Evolutionary conservation across 2,888 invertebrate species (phyloP).

Genomic region (Nyleta sp.): DNA sequence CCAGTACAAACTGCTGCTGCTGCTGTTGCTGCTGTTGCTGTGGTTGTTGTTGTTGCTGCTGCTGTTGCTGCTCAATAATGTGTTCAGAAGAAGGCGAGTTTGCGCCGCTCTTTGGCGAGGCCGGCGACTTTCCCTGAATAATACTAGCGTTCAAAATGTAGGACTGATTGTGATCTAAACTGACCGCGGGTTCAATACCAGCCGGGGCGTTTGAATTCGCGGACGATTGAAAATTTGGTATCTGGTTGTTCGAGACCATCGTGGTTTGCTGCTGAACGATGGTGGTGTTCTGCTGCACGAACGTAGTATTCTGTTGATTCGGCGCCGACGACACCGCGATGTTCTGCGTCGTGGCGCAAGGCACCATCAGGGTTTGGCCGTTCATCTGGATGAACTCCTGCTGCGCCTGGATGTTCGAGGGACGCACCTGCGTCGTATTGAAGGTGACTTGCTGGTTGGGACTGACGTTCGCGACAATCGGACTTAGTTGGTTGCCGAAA

Average conservation of each 20-base stretch:
- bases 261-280: slow-evolving; percentile 93
- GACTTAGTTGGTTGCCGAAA: slow-evolving; percentile 90
- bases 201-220: slow-evolving; percentile 68
- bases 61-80: slow-evolving; percentile 76
- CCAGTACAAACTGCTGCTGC: slow-evolving; percentile 71
- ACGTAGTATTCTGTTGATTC: slow-evolving; percentile 87
- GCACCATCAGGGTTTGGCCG: slow-evolving; percentile 89
- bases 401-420: slow-evolving; percentile 83
- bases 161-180: slow-evolving; percentile 85
- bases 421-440: slow-evolving; percentile 84
- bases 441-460: slow-evolving; percentile 87
- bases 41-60: slow-evolving; percentile 55
- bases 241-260: slow-evolving; percentile 88
- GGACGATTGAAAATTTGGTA: slow-evolving; percentile 81
- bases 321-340: slow-evolving; percentile 84
- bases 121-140: slow-evolving; percentile 76
- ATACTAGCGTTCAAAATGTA: slow-evolving; percentile 78
- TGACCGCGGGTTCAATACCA: slow-evolving; percentile 81
- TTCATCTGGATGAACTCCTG: slow-evolving; percentile 89
- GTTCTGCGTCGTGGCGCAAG: slow-evolving; percentile 84
- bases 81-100: slow-evolving; percentile 77
- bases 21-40: slow-evolving; percentile 61
- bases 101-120: slow-evolving; percentile 75
- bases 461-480: slow-evolving; percentile 89
- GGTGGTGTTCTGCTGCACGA: slow-evolving; percentile 93